Percentiles rank a stretch among this genome's conserved stretches.
Conservation (phyloP, 2,888 invertebrate species). For the Lamellibrachia satsuma region DNA sequence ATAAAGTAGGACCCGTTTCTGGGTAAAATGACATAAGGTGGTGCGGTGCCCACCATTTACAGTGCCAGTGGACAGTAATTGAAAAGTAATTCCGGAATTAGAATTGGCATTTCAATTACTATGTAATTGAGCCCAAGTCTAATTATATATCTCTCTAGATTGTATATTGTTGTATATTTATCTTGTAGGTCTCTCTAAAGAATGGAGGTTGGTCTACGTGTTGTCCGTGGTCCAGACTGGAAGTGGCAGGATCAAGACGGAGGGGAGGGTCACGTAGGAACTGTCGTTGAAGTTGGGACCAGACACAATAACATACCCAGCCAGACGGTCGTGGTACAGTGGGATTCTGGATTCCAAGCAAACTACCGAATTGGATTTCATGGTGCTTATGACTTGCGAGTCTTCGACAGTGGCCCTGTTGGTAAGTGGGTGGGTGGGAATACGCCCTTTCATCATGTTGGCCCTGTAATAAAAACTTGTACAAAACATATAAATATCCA, state of each 20-base stretch:
- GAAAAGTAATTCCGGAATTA: too few species aligned
- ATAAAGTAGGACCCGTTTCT: too few species aligned
- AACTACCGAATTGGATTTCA: constrained; percentile 85
- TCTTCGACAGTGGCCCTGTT: constrained; percentile 84
- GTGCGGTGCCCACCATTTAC: too few species aligned
- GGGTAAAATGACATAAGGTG: too few species aligned
- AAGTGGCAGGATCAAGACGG: constrained; percentile 64
- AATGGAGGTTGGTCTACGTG: constrained; percentile 54
- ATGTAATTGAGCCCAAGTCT: too few species aligned
- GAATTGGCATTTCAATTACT: too few species aligned
- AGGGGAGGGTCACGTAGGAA: constrained; percentile 63
- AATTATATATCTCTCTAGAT: too few species aligned
- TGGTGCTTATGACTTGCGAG: constrained; percentile 80
- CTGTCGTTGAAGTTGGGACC: constrained; percentile 50
- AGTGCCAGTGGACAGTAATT: too few species aligned
- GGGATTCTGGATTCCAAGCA: constrained; percentile 72
- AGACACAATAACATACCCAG: constrained; percentile 78
- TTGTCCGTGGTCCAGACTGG: constrained; percentile 64
- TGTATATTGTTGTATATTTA: neutral
- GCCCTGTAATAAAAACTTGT: neutral
- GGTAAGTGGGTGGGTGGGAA: constrained; percentile 69
- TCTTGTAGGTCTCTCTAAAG: neutral
- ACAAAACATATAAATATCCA: neutral
- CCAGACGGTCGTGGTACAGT: constrained; percentile 88
- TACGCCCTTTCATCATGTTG: neutral